phyloP scores from a whole-genome alignment of 1,140 invertebrate species.

The Euglossa dilemma region DNA sequence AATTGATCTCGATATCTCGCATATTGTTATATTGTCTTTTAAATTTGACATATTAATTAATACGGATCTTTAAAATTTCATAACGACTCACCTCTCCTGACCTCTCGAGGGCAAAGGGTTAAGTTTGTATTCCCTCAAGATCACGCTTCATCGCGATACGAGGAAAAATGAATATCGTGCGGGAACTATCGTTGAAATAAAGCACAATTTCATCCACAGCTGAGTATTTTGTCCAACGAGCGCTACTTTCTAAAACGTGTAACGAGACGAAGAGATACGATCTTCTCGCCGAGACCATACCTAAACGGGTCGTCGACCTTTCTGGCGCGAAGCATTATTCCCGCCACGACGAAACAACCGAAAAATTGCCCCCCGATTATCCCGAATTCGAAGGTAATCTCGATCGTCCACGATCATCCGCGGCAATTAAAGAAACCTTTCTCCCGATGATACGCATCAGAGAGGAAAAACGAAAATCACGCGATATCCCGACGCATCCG shows the following conservation, averaged over 20 bases:
- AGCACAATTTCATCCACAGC: no score
- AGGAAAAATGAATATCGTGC: background rate
- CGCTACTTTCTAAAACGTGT: conserved; percentile 12
- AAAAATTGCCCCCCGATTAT: background rate
- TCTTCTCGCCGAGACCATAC: background rate
- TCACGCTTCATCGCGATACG: no score
- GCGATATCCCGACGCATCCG: background rate
- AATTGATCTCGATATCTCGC: no score
- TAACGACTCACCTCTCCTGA: no score
- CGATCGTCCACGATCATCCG: background rate
- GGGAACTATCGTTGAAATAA: background rate
- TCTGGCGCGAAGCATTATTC: background rate
- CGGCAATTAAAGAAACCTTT: background rate
- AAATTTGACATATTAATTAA: no score
- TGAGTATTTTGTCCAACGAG: background rate
- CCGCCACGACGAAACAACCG: background rate
- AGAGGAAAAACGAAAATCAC: background rate
- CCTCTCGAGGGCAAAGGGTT: no score
- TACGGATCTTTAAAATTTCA: no score
- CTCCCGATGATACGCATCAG: background rate
- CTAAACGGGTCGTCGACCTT: conserved; percentile 15
- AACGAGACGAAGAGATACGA: conserved; percentile 14
- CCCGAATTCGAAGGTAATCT: background rate
- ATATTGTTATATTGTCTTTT: no score
- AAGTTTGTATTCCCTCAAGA: no score